Percentiles rank a stretch among this genome's conserved stretches.
Evolutionary conservation across 2,113 vertebrate species (phyloP).

Genomic region (rabbit (Oryctolagus cuniculus)): mOryCun1.1 NC_091439.1:15766001-15766500

Average conservation of each 20-base stretch:
- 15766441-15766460: not conserved
- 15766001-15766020: not conserved
- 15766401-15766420: not conserved
- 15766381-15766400: not conserved
- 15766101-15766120: not conserved
- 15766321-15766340: no score
- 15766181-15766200: not conserved
- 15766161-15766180: not conserved
- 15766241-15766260: not conserved
- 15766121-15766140: not conserved
- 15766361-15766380: not conserved
- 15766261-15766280: not conserved
- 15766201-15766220: not conserved
- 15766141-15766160: not conserved
- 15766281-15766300: not conserved
- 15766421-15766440: not conserved
- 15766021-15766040: not conserved
- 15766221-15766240: not conserved
- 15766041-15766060: not conserved
- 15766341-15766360: not conserved
- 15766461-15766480: not conserved
- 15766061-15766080: accelerated
- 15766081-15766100: not conserved
- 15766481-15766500: not conserved
- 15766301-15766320: not conserved